phyloP scores from a whole-genome alignment of 2,113 vertebrate species.

The Heteronetta atricapilla region DNA sequence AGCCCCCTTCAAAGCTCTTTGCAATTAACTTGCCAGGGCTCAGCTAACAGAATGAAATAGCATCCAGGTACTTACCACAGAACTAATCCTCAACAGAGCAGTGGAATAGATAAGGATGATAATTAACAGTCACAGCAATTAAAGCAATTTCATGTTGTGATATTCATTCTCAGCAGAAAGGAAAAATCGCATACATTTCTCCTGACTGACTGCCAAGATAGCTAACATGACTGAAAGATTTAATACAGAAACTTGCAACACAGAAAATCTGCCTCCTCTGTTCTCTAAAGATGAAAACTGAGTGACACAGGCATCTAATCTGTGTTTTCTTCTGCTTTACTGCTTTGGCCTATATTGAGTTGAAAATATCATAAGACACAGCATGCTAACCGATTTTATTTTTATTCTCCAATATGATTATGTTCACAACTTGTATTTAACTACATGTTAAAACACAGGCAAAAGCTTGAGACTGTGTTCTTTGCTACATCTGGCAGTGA shows the following conservation, averaged over 20 bases:
- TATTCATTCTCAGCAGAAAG: not conserved
- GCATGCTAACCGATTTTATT: not conserved
- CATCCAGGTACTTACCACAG: not conserved
- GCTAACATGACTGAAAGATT: not conserved
- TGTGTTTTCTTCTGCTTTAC: not conserved
- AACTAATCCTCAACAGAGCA: not conserved
- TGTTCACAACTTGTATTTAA: not conserved
- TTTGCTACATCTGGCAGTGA: not conserved
- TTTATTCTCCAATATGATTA: not conserved
- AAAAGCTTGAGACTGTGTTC: not conserved
- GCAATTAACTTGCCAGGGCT: not conserved
- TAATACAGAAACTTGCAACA: not conserved
- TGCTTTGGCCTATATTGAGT: not conserved
- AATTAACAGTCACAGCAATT: constrained; percentile 10
- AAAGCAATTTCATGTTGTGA: not conserved
- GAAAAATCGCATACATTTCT: not conserved
- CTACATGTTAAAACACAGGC: not conserved
- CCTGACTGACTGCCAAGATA: not conserved
- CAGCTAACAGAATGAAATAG: not conserved
- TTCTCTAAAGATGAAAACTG: not conserved
- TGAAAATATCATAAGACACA: not conserved
- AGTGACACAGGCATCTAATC: not conserved
- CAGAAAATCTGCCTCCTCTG: not conserved
- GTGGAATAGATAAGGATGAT: not conserved
- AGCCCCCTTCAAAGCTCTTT: not conserved